A percentile compares a stretch with the other conserved stretches of the same genome.
These are phyloP conservation scores for Spea bombifrons DNA, from an alignment of 2,113 vertebrate genomes.

Conservation along the genomic window DNA sequence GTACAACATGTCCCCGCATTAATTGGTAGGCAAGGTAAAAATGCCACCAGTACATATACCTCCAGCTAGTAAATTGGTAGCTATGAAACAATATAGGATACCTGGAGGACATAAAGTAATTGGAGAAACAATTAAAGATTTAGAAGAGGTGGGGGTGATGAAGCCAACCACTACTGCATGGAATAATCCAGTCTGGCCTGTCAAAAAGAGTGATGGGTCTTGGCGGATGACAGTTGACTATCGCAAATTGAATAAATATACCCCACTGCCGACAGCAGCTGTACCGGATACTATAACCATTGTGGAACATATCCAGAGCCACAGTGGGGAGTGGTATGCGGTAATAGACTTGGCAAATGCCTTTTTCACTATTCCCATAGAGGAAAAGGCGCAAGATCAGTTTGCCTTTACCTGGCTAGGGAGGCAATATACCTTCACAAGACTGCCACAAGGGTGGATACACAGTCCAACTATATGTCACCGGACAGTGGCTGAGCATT, in stretches of 20 bases:
- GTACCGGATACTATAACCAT: no score
- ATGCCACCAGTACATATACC: not conserved
- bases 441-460: not conserved
- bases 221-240: conserved; percentile 27
- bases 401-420: no score
- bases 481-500: not conserved
- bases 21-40: not conserved
- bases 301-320: no score
- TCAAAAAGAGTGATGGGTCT: not conserved
- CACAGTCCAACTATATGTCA: not conserved
- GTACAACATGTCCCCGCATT: no score
- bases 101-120: not conserved
- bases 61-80: not conserved
- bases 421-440: not conserved
- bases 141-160: not conserved
- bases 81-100: not conserved
- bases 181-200: conserved; percentile 10
- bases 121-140: not conserved
- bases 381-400: no score
- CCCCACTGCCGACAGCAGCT: no score
- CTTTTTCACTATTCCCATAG: no score
- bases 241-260: no score
- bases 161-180: not conserved
- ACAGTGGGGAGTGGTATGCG: no score
- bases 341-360: no score